Base-by-base conservation (phyloP, 2,888 invertebrate species). In the Apotomis betuletana region DNA sequence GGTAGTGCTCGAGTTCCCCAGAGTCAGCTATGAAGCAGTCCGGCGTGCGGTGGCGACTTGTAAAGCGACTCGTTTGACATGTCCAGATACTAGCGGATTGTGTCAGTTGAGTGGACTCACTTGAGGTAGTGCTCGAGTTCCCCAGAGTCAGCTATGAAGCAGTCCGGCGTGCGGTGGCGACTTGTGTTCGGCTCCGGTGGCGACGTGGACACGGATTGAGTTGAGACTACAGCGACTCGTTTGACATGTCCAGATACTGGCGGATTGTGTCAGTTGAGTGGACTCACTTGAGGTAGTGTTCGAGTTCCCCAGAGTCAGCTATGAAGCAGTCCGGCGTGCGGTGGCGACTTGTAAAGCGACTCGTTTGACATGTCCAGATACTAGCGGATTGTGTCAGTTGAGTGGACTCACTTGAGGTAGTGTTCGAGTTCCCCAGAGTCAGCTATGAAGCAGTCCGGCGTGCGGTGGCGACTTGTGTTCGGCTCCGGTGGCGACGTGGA, bases 11-110 rank as follows among this genome's bases (percentile, higher is more conserved):
- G 6, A 71, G 67, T 10, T 60, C 60, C 38, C 57, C 44, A 5
- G 44, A 55, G n/a, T 71, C 71, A 2, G 71, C 61, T 3, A 71
- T 71, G 38, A 71, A 71, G 15, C 44, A 36, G 44, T 71, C 71
- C 15, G 71, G 55, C 46, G 60, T 54, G 15, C 60, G 44, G 3
- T 8, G 4, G n/a, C 41, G n/a, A n/a, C 67, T 27, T 1, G 51
- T 38, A 27, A 27, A 27, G 27, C 27, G 27, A 27, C 27, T 27
- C 27, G 27, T 27, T 27, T 27, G 27, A 27, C 27, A 27, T 27
- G 27, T 27, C 27, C 27, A 27, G 27, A 2, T 27, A 27, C 27
- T 27, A 2, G 27, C 27, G 27, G 27, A 27, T 27, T 27, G 27
- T 27, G 27, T 27, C 27, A 27, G 27, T 27, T 27, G 27, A 27